Conservation (phyloP, 1,140 invertebrate species). For the Ostrea denselamellosa region DNA sequence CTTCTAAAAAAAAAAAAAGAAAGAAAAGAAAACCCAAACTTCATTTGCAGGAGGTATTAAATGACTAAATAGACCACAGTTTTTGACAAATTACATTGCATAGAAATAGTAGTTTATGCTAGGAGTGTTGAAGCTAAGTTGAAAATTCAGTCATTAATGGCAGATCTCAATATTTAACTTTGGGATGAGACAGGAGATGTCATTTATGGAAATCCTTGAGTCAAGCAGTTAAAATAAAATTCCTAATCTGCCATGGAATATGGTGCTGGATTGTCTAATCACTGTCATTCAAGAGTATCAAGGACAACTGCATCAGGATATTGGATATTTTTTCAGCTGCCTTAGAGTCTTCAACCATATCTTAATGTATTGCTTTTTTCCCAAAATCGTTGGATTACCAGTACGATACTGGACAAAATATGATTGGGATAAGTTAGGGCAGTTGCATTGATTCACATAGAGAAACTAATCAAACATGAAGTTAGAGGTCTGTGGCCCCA, state of each 20-base stretch:
- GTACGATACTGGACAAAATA: background rate
- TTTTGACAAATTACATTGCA: too few relatives aligned
- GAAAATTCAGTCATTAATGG: background rate
- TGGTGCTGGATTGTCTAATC: background rate
- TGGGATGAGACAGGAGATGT: background rate
- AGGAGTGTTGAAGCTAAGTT: background rate
- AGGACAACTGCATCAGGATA: background rate
- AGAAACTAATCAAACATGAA: constrained; percentile 21
- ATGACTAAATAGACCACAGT: too few relatives aligned
- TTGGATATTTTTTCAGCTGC: background rate
- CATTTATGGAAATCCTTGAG: background rate
- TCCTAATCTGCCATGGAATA: background rate
- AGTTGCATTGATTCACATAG: constrained; percentile 13
- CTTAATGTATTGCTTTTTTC: background rate
- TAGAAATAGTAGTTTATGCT: too few relatives aligned
- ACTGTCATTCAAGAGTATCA: background rate
- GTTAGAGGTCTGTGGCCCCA: background rate
- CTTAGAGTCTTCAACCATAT: background rate
- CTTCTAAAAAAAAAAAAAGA: too few relatives aligned
- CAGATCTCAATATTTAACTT: background rate
- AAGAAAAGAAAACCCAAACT: too few relatives aligned
- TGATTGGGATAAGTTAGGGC: constrained; percentile 5
- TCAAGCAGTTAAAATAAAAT: background rate
- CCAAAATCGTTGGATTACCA: background rate
- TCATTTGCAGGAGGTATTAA: too few relatives aligned